A percentile compares a stretch with the other conserved stretches of the same genome.
These are phyloP conservation scores for Drosophila nigrodunni DNA, from an alignment of 1,140 invertebrate species.

Conservation along the genomic window DNA sequence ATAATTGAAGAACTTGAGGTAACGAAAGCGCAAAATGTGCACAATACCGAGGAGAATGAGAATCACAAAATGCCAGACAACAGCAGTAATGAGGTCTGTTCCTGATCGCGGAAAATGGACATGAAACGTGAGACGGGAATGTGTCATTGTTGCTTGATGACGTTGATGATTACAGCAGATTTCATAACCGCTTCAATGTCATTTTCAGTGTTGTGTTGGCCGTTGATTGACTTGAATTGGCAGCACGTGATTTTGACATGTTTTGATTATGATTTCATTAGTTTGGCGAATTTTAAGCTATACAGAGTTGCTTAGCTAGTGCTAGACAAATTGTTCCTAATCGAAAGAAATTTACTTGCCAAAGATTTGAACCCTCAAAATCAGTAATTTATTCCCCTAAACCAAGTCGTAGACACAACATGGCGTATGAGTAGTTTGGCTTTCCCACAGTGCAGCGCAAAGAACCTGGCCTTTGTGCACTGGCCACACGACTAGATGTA, in stretches of 20 bases:
- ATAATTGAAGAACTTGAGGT: conserved; percentile 75
- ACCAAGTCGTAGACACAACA: conserved; percentile 9
- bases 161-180: neutral
- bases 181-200: conserved; percentile 16
- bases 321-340: neutral
- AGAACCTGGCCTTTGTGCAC: conserved; percentile 19
- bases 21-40: conserved; percentile 29
- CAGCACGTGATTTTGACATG: conserved; percentile 19
- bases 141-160: conserved; percentile 29
- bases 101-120: neutral
- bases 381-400: neutral
- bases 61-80: conserved; percentile 33
- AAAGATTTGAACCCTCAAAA: too few relatives aligned
- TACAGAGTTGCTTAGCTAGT: neutral
- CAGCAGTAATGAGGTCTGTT: conserved; percentile 37
- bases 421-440: conserved; percentile 21
- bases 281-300: neutral
- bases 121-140: conserved; percentile 25
- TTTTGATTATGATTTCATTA: conserved; percentile 27
- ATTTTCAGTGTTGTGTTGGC: neutral
- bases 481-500: conserved; percentile 51
- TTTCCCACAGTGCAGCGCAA: neutral
- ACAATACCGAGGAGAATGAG: neutral
- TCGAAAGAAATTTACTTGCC: too few relatives aligned
- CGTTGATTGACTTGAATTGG: conserved; percentile 38